These are phyloP conservation scores for Odiellus spinosus DNA, from an alignment of 2,888 invertebrate genomes.

Conservation along the genomic window DNA sequence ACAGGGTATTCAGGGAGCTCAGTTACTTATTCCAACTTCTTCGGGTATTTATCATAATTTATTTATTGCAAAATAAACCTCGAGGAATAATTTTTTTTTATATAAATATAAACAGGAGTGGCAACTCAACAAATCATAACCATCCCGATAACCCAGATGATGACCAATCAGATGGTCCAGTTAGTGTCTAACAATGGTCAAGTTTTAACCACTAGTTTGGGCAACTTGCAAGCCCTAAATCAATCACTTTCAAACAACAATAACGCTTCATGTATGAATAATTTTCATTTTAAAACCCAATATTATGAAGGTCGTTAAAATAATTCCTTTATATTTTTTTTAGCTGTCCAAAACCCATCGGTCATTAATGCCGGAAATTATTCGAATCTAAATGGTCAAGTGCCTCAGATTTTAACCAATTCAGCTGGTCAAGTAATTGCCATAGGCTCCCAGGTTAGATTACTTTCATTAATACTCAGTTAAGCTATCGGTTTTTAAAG, in stretches of 20 bases:
- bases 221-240: slow-evolving; percentile 39
- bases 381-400: slow-evolving; percentile 11
- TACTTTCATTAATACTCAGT: not conserved
- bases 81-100: not conserved
- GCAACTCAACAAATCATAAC: slow-evolving; percentile 90
- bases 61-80: too few species aligned
- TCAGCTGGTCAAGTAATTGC: slow-evolving; percentile 31
- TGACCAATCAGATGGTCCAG: slow-evolving; percentile 34
- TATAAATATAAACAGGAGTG: slow-evolving; percentile 46
- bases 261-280: slow-evolving; percentile 1
- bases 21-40: slow-evolving; percentile 84
- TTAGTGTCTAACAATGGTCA: slow-evolving; percentile 68
- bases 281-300: slow-evolving; percentile 14
- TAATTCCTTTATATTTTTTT: not conserved
- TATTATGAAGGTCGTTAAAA: slow-evolving; percentile 11
- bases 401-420: slow-evolving; percentile 24
- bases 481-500: not conserved
- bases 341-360: slow-evolving; percentile 9
- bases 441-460: slow-evolving; percentile 26
- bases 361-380: slow-evolving; percentile 8
- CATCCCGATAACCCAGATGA: slow-evolving; percentile 54
- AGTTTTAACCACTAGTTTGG: slow-evolving; percentile 64
- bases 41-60: slow-evolving; percentile 47
- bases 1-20: slow-evolving; percentile 83
- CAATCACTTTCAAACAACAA: slow-evolving; percentile 16